Conservation (phyloP, 2,888 invertebrate species). For the Eurois occulta region DNA sequence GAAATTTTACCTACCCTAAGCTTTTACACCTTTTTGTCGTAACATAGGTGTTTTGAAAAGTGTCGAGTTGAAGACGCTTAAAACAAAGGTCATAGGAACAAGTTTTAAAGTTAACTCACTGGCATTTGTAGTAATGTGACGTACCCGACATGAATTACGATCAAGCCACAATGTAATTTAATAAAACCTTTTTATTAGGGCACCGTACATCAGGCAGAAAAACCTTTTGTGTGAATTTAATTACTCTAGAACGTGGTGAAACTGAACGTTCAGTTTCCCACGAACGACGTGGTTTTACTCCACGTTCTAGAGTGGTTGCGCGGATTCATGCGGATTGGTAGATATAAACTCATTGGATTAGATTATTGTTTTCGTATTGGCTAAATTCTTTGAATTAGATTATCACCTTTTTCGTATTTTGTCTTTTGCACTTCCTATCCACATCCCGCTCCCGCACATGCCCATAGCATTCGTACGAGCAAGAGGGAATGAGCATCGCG, state of each 20-base stretch:
- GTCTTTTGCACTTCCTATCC: too few species aligned
- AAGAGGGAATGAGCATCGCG: too few species aligned
- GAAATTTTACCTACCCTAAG: not conserved
- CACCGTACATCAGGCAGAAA: not conserved
- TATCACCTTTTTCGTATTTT: too few species aligned
- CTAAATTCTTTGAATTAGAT: too few species aligned
- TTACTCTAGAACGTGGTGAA: not conserved
- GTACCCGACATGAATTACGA: constrained; percentile 49
- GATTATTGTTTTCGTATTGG: too few species aligned
- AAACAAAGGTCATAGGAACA: constrained; percentile 47
- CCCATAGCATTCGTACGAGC: too few species aligned
- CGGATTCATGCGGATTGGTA: too few species aligned
- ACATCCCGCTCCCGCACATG: too few species aligned
- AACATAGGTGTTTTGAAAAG: constrained; percentile 23
- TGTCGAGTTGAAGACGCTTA: not conserved
- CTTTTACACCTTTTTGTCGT: constrained; percentile 27
- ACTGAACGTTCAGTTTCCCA: too few species aligned
- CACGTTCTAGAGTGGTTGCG: too few species aligned
- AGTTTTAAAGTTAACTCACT: constrained; percentile 34
- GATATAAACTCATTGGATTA: too few species aligned
- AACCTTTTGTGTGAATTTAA: not conserved
- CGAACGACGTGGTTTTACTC: too few species aligned
- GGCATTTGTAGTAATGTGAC: constrained; percentile 51
- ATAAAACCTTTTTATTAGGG: constrained; percentile 11
- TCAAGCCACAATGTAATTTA: constrained; percentile 14